Base-by-base conservation (phyloP, 2,797 vertebrate species). In the Lepilemur ruficaudatus region DNA sequence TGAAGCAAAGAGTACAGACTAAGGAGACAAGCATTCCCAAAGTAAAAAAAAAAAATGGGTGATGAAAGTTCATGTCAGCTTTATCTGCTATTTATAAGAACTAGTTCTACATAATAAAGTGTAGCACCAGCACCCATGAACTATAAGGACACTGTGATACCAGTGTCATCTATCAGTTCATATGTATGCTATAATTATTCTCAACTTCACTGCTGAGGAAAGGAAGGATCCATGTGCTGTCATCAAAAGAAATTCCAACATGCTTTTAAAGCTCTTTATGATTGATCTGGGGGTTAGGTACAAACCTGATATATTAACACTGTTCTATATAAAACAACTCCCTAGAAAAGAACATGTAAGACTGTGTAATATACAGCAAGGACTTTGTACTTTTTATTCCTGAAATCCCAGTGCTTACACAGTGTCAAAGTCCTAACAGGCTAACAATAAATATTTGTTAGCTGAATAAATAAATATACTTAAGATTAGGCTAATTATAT, bases 391-490 rank as follows among this genome's bases (percentile, higher is more conserved):
- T 67, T 95, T 72, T 88, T 55, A 57, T 20, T 72, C 67, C 43
- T 91, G 7, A 89, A 89, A 89, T 9, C 22, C 57, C 48, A 55
- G 15, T 32, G 9, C 23, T 80, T 72, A 93, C 2, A n/a, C 17
- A 6, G 50, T 79, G 4, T 23, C 69, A 83, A 92, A 93, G 13
- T 89, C 25, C 65, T 41, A 87, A 43, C 22, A 63, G 55, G 10
- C 43, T 96, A 92, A 89, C 30, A 91, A 79, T 76, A 89, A 48
- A 88, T 78, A 32, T 63, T 41, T 84, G 9, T 8, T 76, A 25
- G 50, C 50, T 95, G 59, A 91, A 95, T 80, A 89, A 61, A 65
- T 35, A 95, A 95, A 76, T 81, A 20, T 7, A 92, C 41, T 79
- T 69, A 85, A 82, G 7, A 28, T 30, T 46, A 78, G 48, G 13